Percentiles rank a stretch among this genome's conserved stretches.
phyloP scores from a whole-genome alignment of 2,113 vertebrate species.

The Tetraodon nigroviridis region DNA sequence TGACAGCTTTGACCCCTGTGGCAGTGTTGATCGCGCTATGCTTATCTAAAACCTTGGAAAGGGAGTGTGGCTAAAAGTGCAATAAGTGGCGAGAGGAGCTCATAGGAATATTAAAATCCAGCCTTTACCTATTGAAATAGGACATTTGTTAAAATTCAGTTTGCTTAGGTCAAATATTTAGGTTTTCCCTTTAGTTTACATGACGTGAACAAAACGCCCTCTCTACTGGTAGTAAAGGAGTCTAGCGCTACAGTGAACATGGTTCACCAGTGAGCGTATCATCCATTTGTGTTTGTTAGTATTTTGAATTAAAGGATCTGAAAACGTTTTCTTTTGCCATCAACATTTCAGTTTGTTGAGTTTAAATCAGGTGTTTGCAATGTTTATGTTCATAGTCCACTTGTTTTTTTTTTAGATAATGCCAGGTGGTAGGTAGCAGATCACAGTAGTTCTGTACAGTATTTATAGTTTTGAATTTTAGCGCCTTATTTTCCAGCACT shows the following conservation, averaged over 20 bases:
- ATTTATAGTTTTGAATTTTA: conserved; percentile 81
- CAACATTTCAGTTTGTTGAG: conserved; percentile 21
- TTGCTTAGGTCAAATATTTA: conserved; percentile 13
- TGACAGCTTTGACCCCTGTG: neutral
- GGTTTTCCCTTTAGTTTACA: conserved; percentile 30
- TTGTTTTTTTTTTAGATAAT: conserved; percentile 38
- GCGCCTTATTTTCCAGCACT: conserved; percentile 74
- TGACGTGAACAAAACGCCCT: conserved; percentile 29
- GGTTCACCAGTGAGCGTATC: conserved; percentile 42
- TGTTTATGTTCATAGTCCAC: conserved; percentile 18
- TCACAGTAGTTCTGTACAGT: conserved; percentile 77
- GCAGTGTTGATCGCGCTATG: too few relatives aligned
- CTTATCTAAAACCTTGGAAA: neutral
- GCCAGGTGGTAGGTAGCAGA: conserved; percentile 49
- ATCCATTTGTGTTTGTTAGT: conserved; percentile 35
- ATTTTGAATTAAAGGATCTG: conserved; percentile 19
- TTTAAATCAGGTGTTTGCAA: conserved; percentile 6
- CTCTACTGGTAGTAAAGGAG: conserved; percentile 22
- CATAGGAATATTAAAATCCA: conserved; percentile 16
- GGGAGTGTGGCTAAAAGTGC: conserved; percentile 29
- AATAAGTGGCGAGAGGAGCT: conserved; percentile 60
- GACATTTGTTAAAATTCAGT: conserved; percentile 19
- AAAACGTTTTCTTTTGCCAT: conserved; percentile 22
- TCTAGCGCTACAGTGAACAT: conserved; percentile 11
- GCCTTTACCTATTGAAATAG: conserved; percentile 19